Percentiles rank a stretch among this genome's conserved stretches.
phyloP scores from a whole-genome alignment of 2,888 invertebrate species.

The Galerucella calmariensis region DNA sequence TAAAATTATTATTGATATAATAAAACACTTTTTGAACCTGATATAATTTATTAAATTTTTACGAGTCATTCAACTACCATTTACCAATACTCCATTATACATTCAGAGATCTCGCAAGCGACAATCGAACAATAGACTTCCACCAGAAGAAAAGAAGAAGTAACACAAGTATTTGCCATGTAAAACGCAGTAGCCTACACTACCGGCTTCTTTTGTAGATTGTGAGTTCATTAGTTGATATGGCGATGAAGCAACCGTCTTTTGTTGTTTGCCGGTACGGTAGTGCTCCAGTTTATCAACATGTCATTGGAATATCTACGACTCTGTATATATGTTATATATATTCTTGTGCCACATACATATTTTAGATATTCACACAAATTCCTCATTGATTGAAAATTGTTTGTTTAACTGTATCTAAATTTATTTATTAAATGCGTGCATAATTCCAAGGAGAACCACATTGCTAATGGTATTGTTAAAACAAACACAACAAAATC shows the following conservation, averaged over 20 bases:
- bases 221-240: conserved; percentile 60
- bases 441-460: too few species aligned
- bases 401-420: too few species aligned
- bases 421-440: too few species aligned
- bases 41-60: conserved; percentile 25
- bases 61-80: conserved; percentile 28
- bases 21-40: not conserved
- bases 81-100: conserved; percentile 29
- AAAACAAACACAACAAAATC: too few species aligned
- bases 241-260: conserved; percentile 43
- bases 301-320: conserved; percentile 48
- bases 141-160: conserved; percentile 34
- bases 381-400: too few species aligned
- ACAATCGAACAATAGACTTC: conserved; percentile 34
- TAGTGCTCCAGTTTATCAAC: conserved; percentile 56
- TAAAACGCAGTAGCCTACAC: conserved; percentile 51
- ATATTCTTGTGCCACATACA: too few species aligned
- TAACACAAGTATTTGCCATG: conserved; percentile 41
- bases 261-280: conserved; percentile 46
- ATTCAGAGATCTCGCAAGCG: conserved; percentile 28
- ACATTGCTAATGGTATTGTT: too few species aligned
- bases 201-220: conserved; percentile 55
- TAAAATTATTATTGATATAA: not conserved
- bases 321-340: not conserved
- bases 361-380: too few species aligned